These are phyloP conservation scores for Crotophaga sulcirostris DNA, from an alignment of 2,113 vertebrate genomes.

Conservation along the genomic window DNA sequence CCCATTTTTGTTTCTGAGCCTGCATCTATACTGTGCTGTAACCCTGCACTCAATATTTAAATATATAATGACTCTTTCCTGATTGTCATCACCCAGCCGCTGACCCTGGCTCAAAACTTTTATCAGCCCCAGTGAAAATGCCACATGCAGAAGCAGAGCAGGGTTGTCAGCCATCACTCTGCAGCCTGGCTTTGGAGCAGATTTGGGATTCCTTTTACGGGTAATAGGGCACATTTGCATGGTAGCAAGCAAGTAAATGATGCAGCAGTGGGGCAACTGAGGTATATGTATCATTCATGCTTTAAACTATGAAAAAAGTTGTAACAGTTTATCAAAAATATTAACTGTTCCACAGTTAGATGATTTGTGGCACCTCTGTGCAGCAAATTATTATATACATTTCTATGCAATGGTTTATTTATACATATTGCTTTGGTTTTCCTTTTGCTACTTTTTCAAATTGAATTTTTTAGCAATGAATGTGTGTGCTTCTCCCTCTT, in stretches of 20 bases:
- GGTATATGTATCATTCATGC: neutral
- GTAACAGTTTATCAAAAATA: neutral
- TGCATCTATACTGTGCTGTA: neutral
- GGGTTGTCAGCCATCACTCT: too few relatives aligned
- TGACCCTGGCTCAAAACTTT: neutral
- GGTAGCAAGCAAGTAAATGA: too few relatives aligned
- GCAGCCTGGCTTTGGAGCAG: neutral
- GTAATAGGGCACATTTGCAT: too few relatives aligned
- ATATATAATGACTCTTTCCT: fast-evolving
- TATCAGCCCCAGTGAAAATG: neutral
- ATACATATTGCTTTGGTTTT: fast-evolving
- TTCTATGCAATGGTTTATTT: neutral
- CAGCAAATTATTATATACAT: fast-evolving
- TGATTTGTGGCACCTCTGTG: neutral
- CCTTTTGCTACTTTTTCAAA: neutral
- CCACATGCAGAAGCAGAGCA: too few relatives aligned
- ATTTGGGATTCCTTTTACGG: neutral
- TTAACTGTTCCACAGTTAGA: fast-evolving
- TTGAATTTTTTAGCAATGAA: neutral
- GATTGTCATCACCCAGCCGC: fast-evolving
- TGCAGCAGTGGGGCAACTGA: too few relatives aligned
- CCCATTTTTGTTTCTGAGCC: fast-evolving
- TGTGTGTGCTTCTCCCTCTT: neutral
- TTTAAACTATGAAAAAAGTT: neutral
- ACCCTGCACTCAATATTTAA: fast-evolving